A percentile compares a stretch with the other conserved stretches of the same genome.
Evolutionary conservation across 2,797 vertebrate genomes (phyloP).

Genomic region (Coendou prehensilis): DNA sequence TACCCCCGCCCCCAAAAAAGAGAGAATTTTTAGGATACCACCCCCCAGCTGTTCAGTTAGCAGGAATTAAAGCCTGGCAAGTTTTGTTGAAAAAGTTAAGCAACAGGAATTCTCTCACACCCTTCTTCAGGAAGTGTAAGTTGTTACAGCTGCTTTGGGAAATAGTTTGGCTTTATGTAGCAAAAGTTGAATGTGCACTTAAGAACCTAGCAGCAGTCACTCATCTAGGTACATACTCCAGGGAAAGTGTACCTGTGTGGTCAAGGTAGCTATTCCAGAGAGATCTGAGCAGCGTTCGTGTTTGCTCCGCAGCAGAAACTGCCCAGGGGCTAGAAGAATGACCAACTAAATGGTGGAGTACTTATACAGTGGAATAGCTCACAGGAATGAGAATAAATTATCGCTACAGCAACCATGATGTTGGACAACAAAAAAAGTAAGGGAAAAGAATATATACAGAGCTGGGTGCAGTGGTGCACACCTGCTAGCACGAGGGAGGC

Average conservation of each 20-base stretch:
- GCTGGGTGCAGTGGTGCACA: not conserved
- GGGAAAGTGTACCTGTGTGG: not conserved
- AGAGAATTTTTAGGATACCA: not conserved
- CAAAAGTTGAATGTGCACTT: fast-evolving
- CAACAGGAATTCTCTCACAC: not conserved
- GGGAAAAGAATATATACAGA: fast-evolving
- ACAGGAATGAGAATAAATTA: not conserved
- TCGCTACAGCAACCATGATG: fast-evolving
- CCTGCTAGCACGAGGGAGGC: not conserved
- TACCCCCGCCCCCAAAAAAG: not conserved
- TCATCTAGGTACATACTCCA: fast-evolving
- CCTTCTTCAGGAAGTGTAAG: not conserved
- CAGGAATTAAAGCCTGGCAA: not conserved
- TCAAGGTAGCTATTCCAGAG: not conserved
- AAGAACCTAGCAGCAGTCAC: not conserved
- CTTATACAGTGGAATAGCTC: not conserved
- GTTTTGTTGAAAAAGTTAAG: not conserved
- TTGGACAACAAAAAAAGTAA: not conserved
- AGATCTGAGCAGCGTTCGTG: not conserved
- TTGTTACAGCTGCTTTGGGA: not conserved
- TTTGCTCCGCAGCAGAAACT: not conserved
- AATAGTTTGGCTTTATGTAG: not conserved
- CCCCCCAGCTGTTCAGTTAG: not conserved
- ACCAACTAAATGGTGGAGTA: fast-evolving
- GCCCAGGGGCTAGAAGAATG: not conserved